phyloP scores from a whole-genome alignment of 1,140 invertebrate species.

The Panagrolaimus sp. region DNA sequence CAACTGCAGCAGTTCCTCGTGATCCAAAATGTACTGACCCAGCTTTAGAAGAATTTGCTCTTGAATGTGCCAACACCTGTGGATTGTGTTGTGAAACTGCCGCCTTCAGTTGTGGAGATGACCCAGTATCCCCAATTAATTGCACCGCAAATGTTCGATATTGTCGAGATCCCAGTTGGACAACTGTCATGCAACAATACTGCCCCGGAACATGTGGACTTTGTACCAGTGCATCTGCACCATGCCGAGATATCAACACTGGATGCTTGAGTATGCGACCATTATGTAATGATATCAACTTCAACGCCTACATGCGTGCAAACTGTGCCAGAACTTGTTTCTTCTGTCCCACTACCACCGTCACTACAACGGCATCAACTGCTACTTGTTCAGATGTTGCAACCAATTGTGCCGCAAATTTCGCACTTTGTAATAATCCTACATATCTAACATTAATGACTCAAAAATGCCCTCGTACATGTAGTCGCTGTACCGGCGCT shows the following conservation, averaged over 20 bases:
- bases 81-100: neutral
- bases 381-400: neutral
- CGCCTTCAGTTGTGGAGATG: neutral
- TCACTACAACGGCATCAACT: neutral
- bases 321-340: slow-evolving; percentile 11
- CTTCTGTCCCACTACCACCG: neutral
- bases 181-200: neutral
- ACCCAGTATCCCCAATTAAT: neutral
- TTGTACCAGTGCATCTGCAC: neutral
- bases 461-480: neutral
- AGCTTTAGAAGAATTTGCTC: neutral
- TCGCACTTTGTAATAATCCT: neutral
- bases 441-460: neutral
- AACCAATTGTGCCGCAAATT: neutral
- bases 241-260: neutral
- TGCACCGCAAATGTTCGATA: neutral
- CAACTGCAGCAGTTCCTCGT: too few species aligned
- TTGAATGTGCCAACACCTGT: neutral
- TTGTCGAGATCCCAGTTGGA: neutral
- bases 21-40: too few species aligned
- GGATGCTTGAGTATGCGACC: neutral
- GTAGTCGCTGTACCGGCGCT: neutral
- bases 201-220: neutral
- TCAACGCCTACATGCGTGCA: neutral
- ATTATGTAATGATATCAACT: slow-evolving; percentile 1